A percentile compares a stretch with the other conserved stretches of the same genome.
These are phyloP conservation scores for Columba janthina DNA, from an alignment of 2,113 vertebrate species.

Conservation along the genomic window DNA sequence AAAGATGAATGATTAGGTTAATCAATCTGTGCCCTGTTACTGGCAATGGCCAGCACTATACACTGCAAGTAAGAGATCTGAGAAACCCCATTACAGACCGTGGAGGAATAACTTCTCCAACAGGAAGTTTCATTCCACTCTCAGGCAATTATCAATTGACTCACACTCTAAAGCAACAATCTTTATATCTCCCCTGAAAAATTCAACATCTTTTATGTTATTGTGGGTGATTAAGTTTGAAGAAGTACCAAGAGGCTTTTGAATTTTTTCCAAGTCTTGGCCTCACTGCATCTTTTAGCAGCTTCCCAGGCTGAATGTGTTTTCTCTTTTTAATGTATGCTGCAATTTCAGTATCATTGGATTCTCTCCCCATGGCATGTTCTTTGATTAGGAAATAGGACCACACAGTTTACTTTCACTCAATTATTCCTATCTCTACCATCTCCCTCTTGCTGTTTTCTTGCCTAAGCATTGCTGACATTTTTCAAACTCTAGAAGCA, in stretches of 20 bases:
- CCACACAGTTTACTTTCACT: constrained; percentile 18
- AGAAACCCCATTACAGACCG: background rate
- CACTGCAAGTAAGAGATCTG: background rate
- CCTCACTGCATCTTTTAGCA: background rate
- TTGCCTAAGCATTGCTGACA: background rate
- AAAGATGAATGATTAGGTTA: background rate
- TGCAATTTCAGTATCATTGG: background rate
- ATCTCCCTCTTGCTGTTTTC: background rate
- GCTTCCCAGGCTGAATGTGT: background rate
- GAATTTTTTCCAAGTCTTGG: background rate
- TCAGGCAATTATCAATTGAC: background rate
- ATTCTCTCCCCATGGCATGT: background rate
- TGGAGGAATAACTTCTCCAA: background rate
- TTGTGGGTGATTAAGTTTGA: background rate
- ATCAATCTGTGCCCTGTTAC: background rate
- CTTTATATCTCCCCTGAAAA: background rate
- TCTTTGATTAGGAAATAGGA: constrained; percentile 32
- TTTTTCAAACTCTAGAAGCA: constrained; percentile 1
- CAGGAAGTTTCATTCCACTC: background rate
- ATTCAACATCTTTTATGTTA: background rate
- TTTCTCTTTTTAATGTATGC: background rate
- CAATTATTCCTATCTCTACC: background rate
- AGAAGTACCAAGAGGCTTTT: background rate
- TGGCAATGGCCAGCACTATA: background rate
- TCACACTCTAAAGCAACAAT: background rate